Evolutionary conservation across 92 coral and sea anemone species (phyloP).

Genomic region (Pocillopora meandrina): DNA sequence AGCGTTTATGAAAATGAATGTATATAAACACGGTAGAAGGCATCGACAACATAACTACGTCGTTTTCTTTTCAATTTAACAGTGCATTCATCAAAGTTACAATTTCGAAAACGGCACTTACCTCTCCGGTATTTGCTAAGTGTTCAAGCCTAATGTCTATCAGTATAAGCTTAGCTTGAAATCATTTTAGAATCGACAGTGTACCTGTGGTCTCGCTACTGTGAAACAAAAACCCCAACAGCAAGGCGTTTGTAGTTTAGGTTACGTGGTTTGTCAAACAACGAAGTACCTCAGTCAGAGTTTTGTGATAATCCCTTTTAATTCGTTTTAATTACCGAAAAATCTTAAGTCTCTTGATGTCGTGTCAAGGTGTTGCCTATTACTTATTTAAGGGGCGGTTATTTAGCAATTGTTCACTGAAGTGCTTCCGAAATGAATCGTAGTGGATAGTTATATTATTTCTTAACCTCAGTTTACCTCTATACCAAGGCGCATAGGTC

Average conservation of each 20-base stretch:
- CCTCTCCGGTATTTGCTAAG: background rate
- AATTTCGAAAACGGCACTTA: background rate
- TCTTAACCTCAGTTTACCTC: too few relatives aligned
- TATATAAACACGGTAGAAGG: background rate
- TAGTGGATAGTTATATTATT: too few relatives aligned
- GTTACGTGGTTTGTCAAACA: slow-evolving; percentile 4
- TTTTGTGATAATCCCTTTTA: background rate
- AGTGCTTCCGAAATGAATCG: too few relatives aligned
- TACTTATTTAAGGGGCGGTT: background rate
- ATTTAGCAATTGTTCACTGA: background rate
- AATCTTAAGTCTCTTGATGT: background rate
- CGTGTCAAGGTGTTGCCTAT: background rate
- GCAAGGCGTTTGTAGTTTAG: background rate
- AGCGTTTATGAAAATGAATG: background rate
- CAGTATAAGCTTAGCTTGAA: background rate
- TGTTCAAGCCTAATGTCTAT: background rate
- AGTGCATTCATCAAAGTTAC: background rate
- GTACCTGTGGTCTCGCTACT: background rate
- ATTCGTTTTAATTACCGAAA: background rate
- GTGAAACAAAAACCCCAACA: background rate
- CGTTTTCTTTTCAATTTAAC: background rate
- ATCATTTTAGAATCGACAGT: background rate
- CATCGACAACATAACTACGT: background rate
- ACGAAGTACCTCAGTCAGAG: background rate
- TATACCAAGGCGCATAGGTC: too few relatives aligned